These are phyloP conservation scores for Sebastiscus albofasciatus DNA, from an alignment of 2,797 vertebrate genomes.

Conservation along the genomic window DNA sequence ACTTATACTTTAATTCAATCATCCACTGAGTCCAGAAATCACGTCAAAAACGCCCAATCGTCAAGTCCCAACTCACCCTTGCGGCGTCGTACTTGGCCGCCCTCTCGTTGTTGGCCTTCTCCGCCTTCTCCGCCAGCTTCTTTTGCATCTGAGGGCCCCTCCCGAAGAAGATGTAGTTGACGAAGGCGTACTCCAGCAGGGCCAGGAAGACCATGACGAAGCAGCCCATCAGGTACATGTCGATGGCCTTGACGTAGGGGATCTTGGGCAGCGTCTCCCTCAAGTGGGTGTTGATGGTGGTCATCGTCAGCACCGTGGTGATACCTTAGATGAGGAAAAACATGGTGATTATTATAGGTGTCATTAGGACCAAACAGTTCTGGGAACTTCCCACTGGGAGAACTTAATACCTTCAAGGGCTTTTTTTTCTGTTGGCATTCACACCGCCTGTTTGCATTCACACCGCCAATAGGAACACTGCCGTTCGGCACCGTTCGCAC, in stretches of 20 bases:
- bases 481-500: too few relatives aligned
- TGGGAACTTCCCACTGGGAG: neutral
- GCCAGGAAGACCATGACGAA: slow-evolving; percentile 97
- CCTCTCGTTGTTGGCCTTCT: slow-evolving; percentile 90
- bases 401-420: too few relatives aligned
- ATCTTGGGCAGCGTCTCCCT: slow-evolving; percentile 96
- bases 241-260: slow-evolving; percentile 96
- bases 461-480: too few relatives aligned
- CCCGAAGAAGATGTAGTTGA: slow-evolving; percentile 97
- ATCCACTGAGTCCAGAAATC: neutral
- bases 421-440: too few relatives aligned
- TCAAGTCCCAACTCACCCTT: slow-evolving; percentile 81
- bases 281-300: slow-evolving; percentile 96
- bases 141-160: slow-evolving; percentile 97
- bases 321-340: slow-evolving; percentile 63
- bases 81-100: slow-evolving; percentile 87
- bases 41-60: rapidly evolving
- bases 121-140: slow-evolving; percentile 92
- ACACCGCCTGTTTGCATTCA: too few relatives aligned
- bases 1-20: neutral
- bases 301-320: slow-evolving; percentile 93
- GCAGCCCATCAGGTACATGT: slow-evolving; percentile 98
- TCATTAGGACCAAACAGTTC: neutral
- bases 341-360: neutral
- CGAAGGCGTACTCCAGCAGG: slow-evolving; percentile 93